These are phyloP conservation scores for Amblyjoppa fuscipennis DNA, from an alignment of 2,888 invertebrate genomes.

Conservation along the genomic window DNA sequence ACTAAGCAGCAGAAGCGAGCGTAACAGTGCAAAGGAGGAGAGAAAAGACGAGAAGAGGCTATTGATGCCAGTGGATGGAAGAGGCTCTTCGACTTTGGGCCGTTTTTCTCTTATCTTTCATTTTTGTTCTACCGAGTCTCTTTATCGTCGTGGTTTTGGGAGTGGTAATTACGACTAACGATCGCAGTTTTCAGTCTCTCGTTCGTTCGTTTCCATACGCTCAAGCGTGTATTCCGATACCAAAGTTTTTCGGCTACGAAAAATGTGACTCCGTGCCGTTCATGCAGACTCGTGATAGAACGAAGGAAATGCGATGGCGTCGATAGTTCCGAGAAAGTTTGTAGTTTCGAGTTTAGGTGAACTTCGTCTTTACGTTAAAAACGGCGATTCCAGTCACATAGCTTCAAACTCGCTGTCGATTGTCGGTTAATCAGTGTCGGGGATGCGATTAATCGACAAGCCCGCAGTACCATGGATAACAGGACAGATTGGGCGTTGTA, in stretches of 20 bases:
- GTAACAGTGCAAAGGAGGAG: conserved; percentile 3
- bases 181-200: background rate
- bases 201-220: too few relatives aligned
- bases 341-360: background rate
- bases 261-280: background rate
- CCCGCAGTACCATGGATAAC: background rate
- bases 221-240: background rate
- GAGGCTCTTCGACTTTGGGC: background rate
- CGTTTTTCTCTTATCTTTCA: background rate
- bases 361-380: background rate
- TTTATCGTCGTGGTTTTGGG: background rate
- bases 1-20: background rate
- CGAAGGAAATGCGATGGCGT: background rate
- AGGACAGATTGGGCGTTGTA: background rate
- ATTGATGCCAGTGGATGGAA: conserved; percentile 26
- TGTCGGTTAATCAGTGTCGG: conserved; percentile 39
- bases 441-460: conserved; percentile 36
- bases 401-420: background rate
- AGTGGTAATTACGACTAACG: conserved; percentile 1
- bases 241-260: background rate
- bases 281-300: background rate
- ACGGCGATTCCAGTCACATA: conserved; percentile 37
- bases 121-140: background rate
- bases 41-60: conserved; percentile 21
- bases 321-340: background rate